These are phyloP conservation scores for Vanacampus margaritifer DNA, from an alignment of 2,113 vertebrate species.

Conservation along the genomic window DNA sequence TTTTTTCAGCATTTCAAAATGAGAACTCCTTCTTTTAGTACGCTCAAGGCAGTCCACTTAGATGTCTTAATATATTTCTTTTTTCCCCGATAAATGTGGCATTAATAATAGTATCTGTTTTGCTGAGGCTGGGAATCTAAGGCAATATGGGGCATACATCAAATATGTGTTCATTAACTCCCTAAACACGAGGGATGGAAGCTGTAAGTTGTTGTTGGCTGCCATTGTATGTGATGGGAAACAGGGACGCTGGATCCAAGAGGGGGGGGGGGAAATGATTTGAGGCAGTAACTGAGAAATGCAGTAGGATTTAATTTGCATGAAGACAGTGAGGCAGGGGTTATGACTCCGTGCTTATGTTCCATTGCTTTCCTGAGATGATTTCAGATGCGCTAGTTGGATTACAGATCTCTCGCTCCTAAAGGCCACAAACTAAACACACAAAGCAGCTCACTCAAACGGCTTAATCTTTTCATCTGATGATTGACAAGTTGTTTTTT, in stretches of 20 bases:
- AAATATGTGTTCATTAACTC: conserved; percentile 4
- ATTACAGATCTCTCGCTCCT: conserved; percentile 47
- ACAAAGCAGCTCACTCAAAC: conserved; percentile 45
- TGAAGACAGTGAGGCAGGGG: conserved; percentile 32
- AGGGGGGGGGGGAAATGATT: conserved; percentile 18
- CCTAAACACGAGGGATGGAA: conserved; percentile 9
- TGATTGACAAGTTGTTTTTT: conserved; percentile 67
- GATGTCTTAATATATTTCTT: conserved; percentile 16
- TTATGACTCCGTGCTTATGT: conserved; percentile 21
- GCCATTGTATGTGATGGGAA: conserved; percentile 9
- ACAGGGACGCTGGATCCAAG: conserved; percentile 18
- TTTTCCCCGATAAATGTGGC: background rate
- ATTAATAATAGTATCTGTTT: conserved; percentile 8
- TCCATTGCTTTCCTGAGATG: conserved; percentile 35
- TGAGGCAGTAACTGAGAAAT: conserved; percentile 23
- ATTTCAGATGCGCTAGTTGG: conserved; percentile 55
- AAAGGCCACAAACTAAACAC: conserved; percentile 38
- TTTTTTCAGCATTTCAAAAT: conserved; percentile 10
- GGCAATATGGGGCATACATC: background rate
- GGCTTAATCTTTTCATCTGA: conserved; percentile 66
- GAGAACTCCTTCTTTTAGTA: background rate
- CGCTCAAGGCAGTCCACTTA: conserved; percentile 1
- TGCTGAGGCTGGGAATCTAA: conserved; percentile 1
- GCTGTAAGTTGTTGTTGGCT: conserved; percentile 14
- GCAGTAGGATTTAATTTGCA: conserved; percentile 42